A percentile compares a stretch with the other conserved stretches of the same genome.
phyloP scores from a whole-genome alignment of 1,140 invertebrate species.

The Streblospio benedicti region DNA sequence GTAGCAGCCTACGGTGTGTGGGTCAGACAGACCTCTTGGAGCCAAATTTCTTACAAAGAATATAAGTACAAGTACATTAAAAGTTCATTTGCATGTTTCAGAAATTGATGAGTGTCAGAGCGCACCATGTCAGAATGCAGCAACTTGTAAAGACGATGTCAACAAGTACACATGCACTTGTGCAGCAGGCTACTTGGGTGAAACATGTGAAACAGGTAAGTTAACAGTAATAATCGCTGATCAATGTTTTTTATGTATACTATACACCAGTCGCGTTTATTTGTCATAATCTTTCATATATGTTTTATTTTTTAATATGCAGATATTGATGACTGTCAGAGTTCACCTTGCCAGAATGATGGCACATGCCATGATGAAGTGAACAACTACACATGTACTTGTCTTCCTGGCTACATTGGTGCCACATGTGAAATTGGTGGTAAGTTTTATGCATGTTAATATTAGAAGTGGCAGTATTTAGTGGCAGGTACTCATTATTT shows the following conservation, averaged over 20 bases:
- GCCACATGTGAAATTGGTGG: too few relatives aligned
- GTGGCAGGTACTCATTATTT: too few relatives aligned
- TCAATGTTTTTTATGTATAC: too few relatives aligned
- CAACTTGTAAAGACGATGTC: conserved; percentile 25
- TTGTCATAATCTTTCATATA: too few relatives aligned
- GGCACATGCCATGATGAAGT: conserved; percentile 4
- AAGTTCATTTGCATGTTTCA: too few relatives aligned
- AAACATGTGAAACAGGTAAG: conserved; percentile 18
- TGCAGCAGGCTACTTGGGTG: conserved; percentile 19
- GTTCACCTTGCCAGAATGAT: conserved; percentile 3
- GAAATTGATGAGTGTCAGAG: conserved; percentile 29
- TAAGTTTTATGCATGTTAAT: neutral
- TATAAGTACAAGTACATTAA: too few relatives aligned
- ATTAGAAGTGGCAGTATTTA: too few relatives aligned
- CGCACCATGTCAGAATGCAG: conserved; percentile 32
- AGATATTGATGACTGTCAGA: conserved; percentile 7
- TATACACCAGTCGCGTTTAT: too few relatives aligned
- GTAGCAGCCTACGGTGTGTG: too few relatives aligned
- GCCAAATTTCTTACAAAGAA: too few relatives aligned
- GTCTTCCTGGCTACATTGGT: neutral
- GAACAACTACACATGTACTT: neutral
- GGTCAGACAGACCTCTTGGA: too few relatives aligned
- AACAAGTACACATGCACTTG: conserved; percentile 5
- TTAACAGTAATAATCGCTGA: neutral
- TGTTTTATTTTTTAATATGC: conserved; percentile 11